A percentile compares a stretch with the other conserved stretches of the same genome.
Evolutionary conservation across 2,888 invertebrate genomes (phyloP).

Genomic region (Athetis lepigone): DNA sequence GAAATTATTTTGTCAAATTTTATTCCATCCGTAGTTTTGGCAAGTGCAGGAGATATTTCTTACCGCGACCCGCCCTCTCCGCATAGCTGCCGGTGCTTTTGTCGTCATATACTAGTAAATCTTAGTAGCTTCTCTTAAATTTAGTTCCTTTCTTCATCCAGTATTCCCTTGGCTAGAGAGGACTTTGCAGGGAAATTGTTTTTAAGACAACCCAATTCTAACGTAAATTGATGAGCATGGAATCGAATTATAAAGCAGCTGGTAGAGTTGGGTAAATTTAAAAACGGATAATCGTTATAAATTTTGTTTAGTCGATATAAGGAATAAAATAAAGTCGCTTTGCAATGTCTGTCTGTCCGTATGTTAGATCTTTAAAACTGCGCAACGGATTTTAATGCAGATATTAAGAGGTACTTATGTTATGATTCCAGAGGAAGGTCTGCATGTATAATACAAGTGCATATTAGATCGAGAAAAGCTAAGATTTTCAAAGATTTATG

Average conservation of each 20-base stretch:
- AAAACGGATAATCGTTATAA: neutral
- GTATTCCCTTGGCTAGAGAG: constrained; percentile 60
- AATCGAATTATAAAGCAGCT: constrained; percentile 37
- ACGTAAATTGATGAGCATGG: constrained; percentile 36
- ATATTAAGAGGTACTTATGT: too few species aligned
- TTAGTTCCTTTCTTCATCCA: constrained; percentile 77
- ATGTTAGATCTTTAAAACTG: too few species aligned
- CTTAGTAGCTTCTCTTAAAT: constrained; percentile 79
- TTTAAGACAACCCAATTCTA: constrained; percentile 41
- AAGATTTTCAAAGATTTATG: too few species aligned
- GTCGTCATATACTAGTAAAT: constrained; percentile 84
- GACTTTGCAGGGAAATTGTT: constrained; percentile 58
- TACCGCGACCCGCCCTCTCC: constrained; percentile 74
- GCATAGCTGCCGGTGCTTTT: constrained; percentile 77
- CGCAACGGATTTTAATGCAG: too few species aligned
- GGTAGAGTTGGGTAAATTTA: constrained; percentile 5
- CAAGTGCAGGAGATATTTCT: constrained; percentile 80
- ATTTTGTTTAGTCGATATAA: too few species aligned
- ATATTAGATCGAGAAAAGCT: too few species aligned
- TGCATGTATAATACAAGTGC: too few species aligned
- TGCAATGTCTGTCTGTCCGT: too few species aligned
- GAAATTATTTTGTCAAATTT: constrained; percentile 72
- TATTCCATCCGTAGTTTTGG: constrained; percentile 75
- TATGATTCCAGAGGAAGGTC: too few species aligned
- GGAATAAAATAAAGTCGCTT: too few species aligned